A percentile compares a stretch with the other conserved stretches of the same genome.
These are phyloP conservation scores for Odontomachus brunneus DNA, from an alignment of 1,140 invertebrate genomes.

Conservation along the genomic window DNA sequence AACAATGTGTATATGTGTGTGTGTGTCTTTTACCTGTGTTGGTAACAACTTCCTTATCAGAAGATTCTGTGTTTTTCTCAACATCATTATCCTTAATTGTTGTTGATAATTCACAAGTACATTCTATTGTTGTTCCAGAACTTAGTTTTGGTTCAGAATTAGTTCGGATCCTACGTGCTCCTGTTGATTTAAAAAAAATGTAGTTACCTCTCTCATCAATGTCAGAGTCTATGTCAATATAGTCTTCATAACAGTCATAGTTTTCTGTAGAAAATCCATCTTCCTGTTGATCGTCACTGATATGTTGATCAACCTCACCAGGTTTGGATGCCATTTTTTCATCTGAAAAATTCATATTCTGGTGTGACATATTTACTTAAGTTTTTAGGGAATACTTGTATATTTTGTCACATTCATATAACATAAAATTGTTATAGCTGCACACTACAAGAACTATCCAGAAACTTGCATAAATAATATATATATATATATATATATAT, in stretches of 20 bases:
- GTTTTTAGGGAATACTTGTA: neutral
- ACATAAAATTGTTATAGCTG: neutral
- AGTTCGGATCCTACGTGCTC: conserved; percentile 43
- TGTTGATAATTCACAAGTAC: neutral
- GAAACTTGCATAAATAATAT: neutral
- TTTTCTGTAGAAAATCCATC: conserved; percentile 23
- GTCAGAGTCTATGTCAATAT: neutral
- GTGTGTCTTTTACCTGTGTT: conserved; percentile 9
- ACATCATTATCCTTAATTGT: neutral
- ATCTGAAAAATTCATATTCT: conserved; percentile 31
- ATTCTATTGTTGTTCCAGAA: conserved; percentile 26
- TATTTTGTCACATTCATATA: neutral
- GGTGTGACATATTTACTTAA: neutral
- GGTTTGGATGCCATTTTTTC: conserved; percentile 55
- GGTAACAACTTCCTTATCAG: neutral
- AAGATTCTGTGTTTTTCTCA: neutral
- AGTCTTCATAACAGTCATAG: no score
- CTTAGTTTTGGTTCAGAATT: neutral
- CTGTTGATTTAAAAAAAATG: no score
- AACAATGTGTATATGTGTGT: no score
- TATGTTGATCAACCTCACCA: conserved; percentile 1
- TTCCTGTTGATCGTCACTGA: conserved; percentile 29
- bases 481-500: no score
- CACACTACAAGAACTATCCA: neutral
- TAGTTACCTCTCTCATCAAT: conserved; percentile 49